Percentiles rank a stretch among this genome's conserved stretches.
Conservation (phyloP, 92 coral and sea anemone genomes). For the Anthopleura xanthogrammica region DNA sequence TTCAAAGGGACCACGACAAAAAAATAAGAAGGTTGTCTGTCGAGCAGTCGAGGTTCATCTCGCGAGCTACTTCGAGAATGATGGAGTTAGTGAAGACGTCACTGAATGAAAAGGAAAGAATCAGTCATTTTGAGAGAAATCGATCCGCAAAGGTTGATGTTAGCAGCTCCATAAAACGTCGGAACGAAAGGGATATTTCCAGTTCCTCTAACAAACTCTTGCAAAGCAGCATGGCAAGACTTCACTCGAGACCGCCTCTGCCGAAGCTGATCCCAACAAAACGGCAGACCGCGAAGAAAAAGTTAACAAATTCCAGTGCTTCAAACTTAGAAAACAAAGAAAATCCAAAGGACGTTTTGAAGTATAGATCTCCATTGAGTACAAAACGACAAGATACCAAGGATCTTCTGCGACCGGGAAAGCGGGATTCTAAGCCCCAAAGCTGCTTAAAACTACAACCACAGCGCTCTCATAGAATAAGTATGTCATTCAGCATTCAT, state of each 20-base stretch:
- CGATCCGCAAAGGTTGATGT: neutral
- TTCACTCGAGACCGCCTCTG: neutral
- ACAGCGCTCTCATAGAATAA: neutral
- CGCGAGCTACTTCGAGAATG: constrained; percentile 7
- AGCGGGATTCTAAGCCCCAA: neutral
- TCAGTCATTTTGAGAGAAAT: neutral
- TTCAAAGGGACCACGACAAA: constrained; percentile 4
- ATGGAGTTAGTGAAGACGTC: neutral
- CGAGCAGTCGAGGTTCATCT: neutral
- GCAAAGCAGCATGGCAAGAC: neutral
- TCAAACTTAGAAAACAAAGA: neutral
- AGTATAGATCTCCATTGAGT: neutral
- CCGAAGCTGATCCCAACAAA: neutral
- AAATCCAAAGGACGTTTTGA: neutral
- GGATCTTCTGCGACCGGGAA: neutral
- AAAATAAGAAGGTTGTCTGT: constrained; percentile 8
- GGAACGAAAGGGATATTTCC: neutral
- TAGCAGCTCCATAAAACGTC: neutral
- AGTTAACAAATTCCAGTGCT: neutral
- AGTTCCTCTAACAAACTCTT: neutral
- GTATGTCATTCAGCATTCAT: constrained; percentile 15
- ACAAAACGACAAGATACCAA: neutral
- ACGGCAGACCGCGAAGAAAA: neutral
- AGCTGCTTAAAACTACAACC: neutral
- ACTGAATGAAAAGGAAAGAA: constrained; percentile 5